Base-by-base conservation (phyloP, 2,113 vertebrate species). In the Onychostoma macrolepis region DNA sequence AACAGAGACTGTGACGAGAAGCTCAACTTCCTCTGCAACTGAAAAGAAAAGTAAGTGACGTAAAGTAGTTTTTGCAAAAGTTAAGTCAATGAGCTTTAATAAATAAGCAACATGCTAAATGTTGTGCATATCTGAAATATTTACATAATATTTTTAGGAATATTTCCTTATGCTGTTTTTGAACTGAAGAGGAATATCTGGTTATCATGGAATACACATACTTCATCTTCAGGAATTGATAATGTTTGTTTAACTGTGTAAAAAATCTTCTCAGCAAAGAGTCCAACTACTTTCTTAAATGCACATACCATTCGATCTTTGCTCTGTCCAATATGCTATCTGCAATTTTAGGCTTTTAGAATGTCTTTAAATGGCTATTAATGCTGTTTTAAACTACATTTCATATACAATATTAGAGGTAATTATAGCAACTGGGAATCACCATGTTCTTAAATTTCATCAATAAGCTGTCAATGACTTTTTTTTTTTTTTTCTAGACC, bases 1-100 rank as follows among this genome's bases (percentile, higher is more conserved):
- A 88, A 67, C 71, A 72, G 78, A 87, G 87, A 93, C 87, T 93
- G 94, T 86, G 69, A 19, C 5, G 17, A 53, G 50, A 53, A 21
- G 17, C 50, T 53, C 4, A 69, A 69, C 65, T 69, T 69, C 1
- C 28, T 69, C 65, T 33, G 65, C 65, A 69, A 19, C 30, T 69
- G 28, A 43, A 48, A 48, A 48, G 45, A 15, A 48, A 48, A 4
- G 3, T 21, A 56, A 21, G 19, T 56, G 1, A 21, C 2, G 45
- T 4, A 21, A 21, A 56, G 50, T 53, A 53, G 5, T 56, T 56
- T 56, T 19, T 41, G 12, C 45, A 13, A 48, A 48, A 43, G 7
- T 48, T 12, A 10, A 15, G 53, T 21, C 19, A 58, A 9, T 58
- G 21, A 58, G 56, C 56, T 56, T 56, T 56, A 56, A 21, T 56